Evolutionary conservation across 1,140 invertebrate species (phyloP).

Genomic region (Macrobrachium rosenbergii): DNA sequence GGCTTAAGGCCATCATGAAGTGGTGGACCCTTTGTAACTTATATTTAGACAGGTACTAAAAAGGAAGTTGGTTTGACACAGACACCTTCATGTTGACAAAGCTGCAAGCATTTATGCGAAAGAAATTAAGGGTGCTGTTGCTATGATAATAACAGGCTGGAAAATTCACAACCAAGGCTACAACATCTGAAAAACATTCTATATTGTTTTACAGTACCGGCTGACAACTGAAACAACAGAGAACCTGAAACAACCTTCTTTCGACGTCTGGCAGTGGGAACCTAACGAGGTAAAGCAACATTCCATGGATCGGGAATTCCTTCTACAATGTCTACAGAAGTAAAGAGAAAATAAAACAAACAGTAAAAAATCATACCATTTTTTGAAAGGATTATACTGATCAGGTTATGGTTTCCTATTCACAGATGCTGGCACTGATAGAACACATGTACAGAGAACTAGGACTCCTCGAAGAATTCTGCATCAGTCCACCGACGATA

Average conservation of each 20-base stretch:
- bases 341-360: not conserved
- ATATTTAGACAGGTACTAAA: no score
- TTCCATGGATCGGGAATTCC: not conserved
- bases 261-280: slow-evolving; percentile 86
- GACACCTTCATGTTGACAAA: no score
- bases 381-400: not conserved
- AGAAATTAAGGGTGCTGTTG: not conserved
- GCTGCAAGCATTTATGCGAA: no score
- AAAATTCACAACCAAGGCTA: not conserved
- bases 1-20: no score
- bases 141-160: not conserved
- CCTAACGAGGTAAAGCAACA: slow-evolving; percentile 77
- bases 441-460: slow-evolving; percentile 85
- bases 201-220: not conserved
- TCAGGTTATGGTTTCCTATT: not conserved
- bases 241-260: slow-evolving; percentile 80
- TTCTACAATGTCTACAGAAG: not conserved
- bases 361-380: no score
- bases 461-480: slow-evolving; percentile 81
- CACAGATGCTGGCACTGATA: slow-evolving; percentile 78
- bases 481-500: slow-evolving; percentile 80
- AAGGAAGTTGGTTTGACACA: no score
- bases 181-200: not conserved
- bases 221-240: slow-evolving; percentile 62
- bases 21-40: no score